Evolutionary conservation across 2,888 invertebrate genomes (phyloP).

Genomic region (Xylocampa areola): DNA sequence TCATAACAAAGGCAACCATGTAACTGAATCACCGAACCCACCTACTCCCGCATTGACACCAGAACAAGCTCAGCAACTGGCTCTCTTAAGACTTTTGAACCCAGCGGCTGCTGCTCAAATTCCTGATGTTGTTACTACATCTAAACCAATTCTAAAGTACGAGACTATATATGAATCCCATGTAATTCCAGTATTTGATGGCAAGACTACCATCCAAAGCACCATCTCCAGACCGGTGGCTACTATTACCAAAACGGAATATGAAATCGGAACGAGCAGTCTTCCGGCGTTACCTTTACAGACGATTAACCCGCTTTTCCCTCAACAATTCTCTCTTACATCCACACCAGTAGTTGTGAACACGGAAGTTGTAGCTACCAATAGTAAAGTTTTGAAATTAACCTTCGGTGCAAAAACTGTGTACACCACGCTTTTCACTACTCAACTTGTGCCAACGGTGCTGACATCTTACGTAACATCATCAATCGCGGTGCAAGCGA

Average conservation of each 20-base stretch:
- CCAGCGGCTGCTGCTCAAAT: conserved; percentile 92
- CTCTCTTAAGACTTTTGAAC: conserved; percentile 92
- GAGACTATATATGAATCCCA: conserved; percentile 96
- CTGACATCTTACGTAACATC: conserved; percentile 96
- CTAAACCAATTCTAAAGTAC: conserved; percentile 93
- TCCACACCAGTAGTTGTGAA: conserved; percentile 95
- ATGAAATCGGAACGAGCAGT: conserved; percentile 93
- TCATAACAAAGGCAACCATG: conserved; percentile 83
- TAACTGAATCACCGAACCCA: conserved; percentile 86
- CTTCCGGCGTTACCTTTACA: conserved; percentile 90
- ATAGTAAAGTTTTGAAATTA: conserved; percentile 95
- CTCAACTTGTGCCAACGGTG: conserved; percentile 94
- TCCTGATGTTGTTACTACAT: conserved; percentile 93
- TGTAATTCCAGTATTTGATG: conserved; percentile 94
- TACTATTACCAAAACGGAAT: conserved; percentile 94
- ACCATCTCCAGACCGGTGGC: conserved; percentile 95
- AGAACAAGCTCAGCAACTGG: conserved; percentile 93
- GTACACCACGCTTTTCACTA: conserved; percentile 95
- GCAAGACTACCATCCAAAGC: conserved; percentile 93
- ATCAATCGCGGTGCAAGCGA: conserved; percentile 93
- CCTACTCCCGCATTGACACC: conserved; percentile 90
- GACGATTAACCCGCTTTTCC: conserved; percentile 89
- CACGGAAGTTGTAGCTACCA: conserved; percentile 94
- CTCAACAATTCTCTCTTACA: conserved; percentile 93
- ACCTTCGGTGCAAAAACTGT: conserved; percentile 97